phyloP scores from a whole-genome alignment of 2,113 vertebrate genomes.

The Anhinga anhinga region DNA sequence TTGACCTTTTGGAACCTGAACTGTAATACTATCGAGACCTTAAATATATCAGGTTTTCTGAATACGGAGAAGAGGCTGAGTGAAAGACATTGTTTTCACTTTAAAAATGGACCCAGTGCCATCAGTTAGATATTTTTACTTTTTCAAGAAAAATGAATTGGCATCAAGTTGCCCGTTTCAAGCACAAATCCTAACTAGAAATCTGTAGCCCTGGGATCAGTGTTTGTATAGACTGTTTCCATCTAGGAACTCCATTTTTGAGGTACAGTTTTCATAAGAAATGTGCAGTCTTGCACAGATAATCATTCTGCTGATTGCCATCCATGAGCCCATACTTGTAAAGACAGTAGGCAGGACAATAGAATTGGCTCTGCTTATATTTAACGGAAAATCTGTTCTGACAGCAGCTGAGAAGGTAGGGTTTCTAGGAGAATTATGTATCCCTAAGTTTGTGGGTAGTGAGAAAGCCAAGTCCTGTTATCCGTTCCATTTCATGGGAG shows the following conservation, averaged over 20 bases:
- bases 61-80: not conserved
- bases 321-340: not conserved
- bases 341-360: not conserved
- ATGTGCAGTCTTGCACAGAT: not conserved
- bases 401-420: not conserved
- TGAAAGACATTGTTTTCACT: not conserved
- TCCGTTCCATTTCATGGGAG: not conserved
- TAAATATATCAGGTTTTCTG: not conserved
- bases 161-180: not conserved
- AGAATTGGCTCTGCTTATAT: not conserved
- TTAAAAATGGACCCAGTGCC: not conserved
- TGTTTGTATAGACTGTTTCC: not conserved
- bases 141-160: not conserved
- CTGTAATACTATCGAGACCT: not conserved
- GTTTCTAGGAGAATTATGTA: not conserved
- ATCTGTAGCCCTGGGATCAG: not conserved
- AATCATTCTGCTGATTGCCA: not conserved
- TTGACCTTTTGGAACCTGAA: not conserved
- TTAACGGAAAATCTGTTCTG: not conserved
- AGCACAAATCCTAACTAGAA: not conserved
- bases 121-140: not conserved
- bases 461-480: not conserved
- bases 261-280: not conserved
- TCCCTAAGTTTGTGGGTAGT: not conserved
- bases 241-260: not conserved